phyloP scores from a whole-genome alignment of 2,113 vertebrate species.

The Rhinoderma darwinii region DNA sequence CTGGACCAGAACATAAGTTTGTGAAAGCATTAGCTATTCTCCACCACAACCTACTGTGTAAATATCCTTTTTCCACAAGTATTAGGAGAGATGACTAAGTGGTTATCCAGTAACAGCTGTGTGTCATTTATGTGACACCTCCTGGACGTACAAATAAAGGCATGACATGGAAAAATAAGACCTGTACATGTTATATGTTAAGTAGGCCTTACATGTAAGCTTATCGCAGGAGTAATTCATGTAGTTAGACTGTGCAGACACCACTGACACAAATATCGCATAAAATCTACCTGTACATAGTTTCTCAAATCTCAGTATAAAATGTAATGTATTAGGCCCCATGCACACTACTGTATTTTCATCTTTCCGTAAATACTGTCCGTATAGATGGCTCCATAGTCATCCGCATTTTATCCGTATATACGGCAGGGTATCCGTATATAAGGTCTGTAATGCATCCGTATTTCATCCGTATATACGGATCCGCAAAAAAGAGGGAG shows the following conservation, averaged over 20 bases:
- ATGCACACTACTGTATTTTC: too few species aligned
- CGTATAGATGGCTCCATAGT: too few species aligned
- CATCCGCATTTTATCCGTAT: too few species aligned
- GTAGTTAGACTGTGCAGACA: too few species aligned
- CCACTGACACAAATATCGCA: too few species aligned
- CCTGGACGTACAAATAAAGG: constrained; percentile 47
- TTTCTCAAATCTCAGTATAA: too few species aligned
- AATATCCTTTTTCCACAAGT: constrained; percentile 29
- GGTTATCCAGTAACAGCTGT: background rate
- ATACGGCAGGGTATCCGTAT: too few species aligned
- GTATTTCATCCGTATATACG: too few species aligned
- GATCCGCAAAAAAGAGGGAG: too few species aligned
- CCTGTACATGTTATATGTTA: background rate
- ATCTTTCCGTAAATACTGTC: too few species aligned
- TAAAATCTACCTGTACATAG: background rate
- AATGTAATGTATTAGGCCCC: too few species aligned
- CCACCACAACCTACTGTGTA: constrained; percentile 41
- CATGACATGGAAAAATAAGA: constrained; percentile 59
- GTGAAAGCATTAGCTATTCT: constrained; percentile 33
- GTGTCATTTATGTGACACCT: constrained; percentile 13
- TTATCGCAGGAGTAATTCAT: background rate
- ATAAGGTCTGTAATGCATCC: too few species aligned
- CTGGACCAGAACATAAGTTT: constrained; percentile 39
- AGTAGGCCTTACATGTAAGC: background rate
- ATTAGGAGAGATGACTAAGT: constrained; percentile 27